A percentile compares a stretch with the other conserved stretches of the same genome.
phyloP scores from a whole-genome alignment of 2,113 vertebrate genomes.

The Ibidorhyncha struthersii region DNA sequence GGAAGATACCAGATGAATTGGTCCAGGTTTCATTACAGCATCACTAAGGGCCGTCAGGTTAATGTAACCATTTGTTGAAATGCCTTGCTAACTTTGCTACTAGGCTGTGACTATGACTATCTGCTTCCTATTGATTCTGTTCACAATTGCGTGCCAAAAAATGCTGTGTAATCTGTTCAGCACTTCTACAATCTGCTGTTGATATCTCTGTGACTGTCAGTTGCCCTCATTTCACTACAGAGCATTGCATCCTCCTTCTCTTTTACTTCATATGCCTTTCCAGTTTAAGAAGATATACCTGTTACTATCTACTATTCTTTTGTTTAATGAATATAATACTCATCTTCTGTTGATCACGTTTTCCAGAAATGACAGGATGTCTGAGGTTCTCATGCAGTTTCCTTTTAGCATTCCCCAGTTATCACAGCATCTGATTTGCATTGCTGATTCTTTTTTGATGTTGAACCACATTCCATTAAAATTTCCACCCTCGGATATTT shows the following conservation, averaged over 20 bases:
- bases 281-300: background rate
- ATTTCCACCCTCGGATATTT: conserved; percentile 53
- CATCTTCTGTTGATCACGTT: conserved; percentile 13
- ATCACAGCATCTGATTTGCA: conserved; percentile 18
- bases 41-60: background rate
- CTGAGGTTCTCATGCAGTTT: conserved; percentile 16
- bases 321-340: background rate
- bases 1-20: background rate
- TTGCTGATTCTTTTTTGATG: conserved; percentile 58
- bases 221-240: background rate
- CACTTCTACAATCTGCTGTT: background rate
- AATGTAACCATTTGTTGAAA: background rate
- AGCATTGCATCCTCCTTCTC: background rate
- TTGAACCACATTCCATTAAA: conserved; percentile 50
- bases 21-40: background rate
- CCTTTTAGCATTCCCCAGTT: conserved; percentile 17
- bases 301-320: background rate
- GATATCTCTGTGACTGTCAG: background rate
- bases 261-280: background rate
- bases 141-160: background rate
- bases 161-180: background rate
- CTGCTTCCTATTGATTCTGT: background rate
- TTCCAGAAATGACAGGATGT: conserved; percentile 36
- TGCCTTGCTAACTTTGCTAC: background rate
- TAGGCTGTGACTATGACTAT: background rate